Base-by-base conservation (phyloP, 2,113 vertebrate genomes). In the Menura novaehollandiae region DNA sequence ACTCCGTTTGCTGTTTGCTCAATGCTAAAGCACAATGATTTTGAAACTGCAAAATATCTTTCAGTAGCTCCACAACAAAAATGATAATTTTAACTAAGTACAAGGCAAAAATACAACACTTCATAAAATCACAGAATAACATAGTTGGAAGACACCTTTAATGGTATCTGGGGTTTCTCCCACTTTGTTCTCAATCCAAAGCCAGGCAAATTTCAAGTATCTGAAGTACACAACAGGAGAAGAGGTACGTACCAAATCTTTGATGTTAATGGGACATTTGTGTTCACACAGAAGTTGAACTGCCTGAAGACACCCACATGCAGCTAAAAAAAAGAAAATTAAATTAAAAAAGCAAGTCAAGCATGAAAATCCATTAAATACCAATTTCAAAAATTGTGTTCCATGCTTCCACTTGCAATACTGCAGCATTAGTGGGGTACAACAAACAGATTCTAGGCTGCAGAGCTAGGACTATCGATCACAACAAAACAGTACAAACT, bases 251-350 rank as follows among this genome's bases (percentile, higher is more conserved):
- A 99, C 99, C 97, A 87, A 88, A 95, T 99, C 99, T 97, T 98
- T 99, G 72, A 99, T 52, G 79, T 99, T 99, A 84, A 99, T 39
- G 22, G 98, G 97, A 97, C 98, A 98, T 94, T 98, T 99, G 84
- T 99, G 97, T 88, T 99, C 99, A 64, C 99, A 99, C 44, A 99
- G 98, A 83, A 98, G 97, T 30, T 99, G 99, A 94, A 99, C 98
- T 49, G 97, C 97, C 66, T 97, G 98, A 91, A 98, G 93, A 95
- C 98, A 98, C 84, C 99, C 99, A 71, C 97, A 98, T 15, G 98
- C 97, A 88, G 98, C 99, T 99, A 69, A 82, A 89, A 92, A 52
- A 69, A 15, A 77, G 6, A 16, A 84, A 84, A 62, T 13, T 2
- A 23, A 49, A 41, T 55, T 79, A 52, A 62, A 52, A 60, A 56